Percentiles rank a stretch among this genome's conserved stretches.
These are phyloP conservation scores for Metellina segmentata DNA, from an alignment of 2,888 invertebrate genomes.

Conservation along the genomic window DNA sequence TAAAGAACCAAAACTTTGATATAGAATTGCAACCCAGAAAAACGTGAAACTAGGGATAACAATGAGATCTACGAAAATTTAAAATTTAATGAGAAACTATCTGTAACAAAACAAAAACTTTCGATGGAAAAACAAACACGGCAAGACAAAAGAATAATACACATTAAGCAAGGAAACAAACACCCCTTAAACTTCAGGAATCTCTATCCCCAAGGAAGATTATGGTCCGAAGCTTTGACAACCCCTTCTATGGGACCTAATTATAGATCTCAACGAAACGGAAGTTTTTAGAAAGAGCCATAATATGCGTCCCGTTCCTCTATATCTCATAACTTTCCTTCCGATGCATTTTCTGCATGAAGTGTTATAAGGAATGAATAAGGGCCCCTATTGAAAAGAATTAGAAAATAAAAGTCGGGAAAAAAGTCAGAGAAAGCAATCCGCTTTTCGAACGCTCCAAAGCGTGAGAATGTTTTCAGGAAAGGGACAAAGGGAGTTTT, in stretches of 20 bases:
- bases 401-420: neutral
- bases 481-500: conserved; percentile 35
- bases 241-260: conserved; percentile 24
- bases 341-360: conserved; percentile 45
- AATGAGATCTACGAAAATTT: neutral
- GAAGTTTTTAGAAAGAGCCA: conserved; percentile 19
- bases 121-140: neutral
- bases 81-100: neutral
- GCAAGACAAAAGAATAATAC: neutral
- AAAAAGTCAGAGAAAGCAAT: neutral
- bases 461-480: conserved; percentile 66
- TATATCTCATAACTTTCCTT: conserved; percentile 12
- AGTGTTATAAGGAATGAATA: conserved; percentile 51
- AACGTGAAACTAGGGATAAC: too few species aligned
- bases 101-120: neutral
- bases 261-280: conserved; percentile 40
- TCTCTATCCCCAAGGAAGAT: neutral
- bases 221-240: conserved; percentile 1
- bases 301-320: neutral
- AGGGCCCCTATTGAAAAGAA: conserved; percentile 17
- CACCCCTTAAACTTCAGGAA: neutral
- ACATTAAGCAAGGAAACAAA: neutral
- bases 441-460: conserved; percentile 53
- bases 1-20: too few species aligned
- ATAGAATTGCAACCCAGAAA: too few species aligned